These are phyloP conservation scores for Alentia gelatinosa DNA, from an alignment of 2,888 invertebrate genomes.

Conservation along the genomic window DNA sequence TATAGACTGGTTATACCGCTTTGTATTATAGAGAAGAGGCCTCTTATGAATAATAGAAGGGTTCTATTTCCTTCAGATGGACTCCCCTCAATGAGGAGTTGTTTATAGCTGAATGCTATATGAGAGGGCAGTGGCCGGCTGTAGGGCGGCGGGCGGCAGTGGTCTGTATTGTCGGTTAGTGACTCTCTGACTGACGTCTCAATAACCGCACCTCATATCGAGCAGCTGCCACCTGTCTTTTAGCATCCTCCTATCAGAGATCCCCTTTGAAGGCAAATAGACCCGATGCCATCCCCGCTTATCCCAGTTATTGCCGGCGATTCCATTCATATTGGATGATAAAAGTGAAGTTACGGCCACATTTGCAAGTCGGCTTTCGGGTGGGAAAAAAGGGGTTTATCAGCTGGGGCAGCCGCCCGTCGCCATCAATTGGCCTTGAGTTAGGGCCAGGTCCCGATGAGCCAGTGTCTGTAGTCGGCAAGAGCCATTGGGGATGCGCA, in stretches of 20 bases:
- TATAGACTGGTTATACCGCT: too few species aligned
- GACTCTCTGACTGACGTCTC: background rate
- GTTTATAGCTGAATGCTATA: too few species aligned
- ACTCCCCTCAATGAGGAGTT: too few species aligned
- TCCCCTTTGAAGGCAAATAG: background rate
- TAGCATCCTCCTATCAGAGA: background rate
- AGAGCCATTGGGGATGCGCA: too few species aligned
- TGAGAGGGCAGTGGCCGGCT: too few species aligned
- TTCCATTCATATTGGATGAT: background rate
- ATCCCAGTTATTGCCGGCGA: background rate
- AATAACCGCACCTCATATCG: background rate
- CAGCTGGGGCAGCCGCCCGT: background rate
- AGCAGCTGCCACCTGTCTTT: background rate
- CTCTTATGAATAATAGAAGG: too few species aligned
- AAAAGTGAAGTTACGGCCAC: constrained; percentile 5
- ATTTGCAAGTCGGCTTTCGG: background rate
- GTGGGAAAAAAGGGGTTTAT: background rate
- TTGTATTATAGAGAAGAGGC: too few species aligned
- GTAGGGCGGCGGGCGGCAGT: too few species aligned
- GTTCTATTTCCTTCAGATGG: too few species aligned
- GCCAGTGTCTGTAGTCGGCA: background rate
- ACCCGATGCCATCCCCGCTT: background rate
- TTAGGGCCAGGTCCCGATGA: background rate
- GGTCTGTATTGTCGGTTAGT: background rate
- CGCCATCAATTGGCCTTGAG: background rate